Base-by-base conservation (phyloP, 2,113 vertebrate genomes). In the Athene noctua region DNA sequence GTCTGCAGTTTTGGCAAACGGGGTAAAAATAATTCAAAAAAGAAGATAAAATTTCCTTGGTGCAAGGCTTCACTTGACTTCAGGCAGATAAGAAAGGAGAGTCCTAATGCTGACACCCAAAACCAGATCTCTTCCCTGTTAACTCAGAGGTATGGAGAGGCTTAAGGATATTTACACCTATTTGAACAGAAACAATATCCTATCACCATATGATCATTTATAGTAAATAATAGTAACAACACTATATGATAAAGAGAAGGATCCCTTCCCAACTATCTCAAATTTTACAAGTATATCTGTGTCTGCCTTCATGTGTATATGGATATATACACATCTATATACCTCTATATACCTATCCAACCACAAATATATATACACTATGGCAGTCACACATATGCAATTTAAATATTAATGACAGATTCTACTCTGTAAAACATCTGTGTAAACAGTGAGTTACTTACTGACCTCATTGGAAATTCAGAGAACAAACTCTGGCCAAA, bases 381-480 rank as follows among this genome's bases (percentile, higher is more conserved):
- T 12, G 7, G 38, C 87, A 92, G 70, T 22, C 49, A 70, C 19
- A 77, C 18, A 0, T 44, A 27, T 7, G 22, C 36, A 66, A 84
- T 91, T 92, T 92, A 34, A 81, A 61, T 95, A 85, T 82, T 90
- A 91, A 61, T 2, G 30, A 61, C 73, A 61, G 52, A 73, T 51
- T 89, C 57, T 72, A 67, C 61, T 58, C 83, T 30, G 34, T 61
- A 75, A 90, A 94, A 97, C 91, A 97, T 81, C 91, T 92, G 92
- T 97, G 86, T 91, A 95, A 95, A 96, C 86, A 94, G 26, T 7
- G 42, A 82, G 77, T 87, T 94, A 38, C 95, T 93, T 75, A 85
- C 73, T 95, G 91, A 94, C 95, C 83, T 95, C 84, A 90, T 40
- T 95, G 86, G 70, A 89, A 92, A 94, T 80, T 86, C 92, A 91